Evolutionary conservation across 2,113 vertebrate genomes (phyloP).

Genomic region (Micromys minutus): DNA sequence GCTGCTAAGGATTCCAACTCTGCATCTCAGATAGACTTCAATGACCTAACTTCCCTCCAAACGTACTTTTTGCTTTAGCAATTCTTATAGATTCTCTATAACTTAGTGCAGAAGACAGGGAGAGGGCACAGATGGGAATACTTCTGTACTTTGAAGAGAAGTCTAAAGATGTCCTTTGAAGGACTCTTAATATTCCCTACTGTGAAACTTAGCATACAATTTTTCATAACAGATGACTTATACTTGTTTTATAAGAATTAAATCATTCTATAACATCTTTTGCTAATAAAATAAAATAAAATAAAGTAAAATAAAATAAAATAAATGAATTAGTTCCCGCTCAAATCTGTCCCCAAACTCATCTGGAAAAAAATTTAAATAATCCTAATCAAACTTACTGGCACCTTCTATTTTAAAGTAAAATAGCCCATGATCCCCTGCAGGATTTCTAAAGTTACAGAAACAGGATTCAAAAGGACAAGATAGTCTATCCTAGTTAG

Average conservation of each 20-base stretch:
- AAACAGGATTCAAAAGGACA: neutral
- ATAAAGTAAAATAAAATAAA: neutral
- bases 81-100: constrained; percentile 28
- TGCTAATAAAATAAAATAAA: neutral
- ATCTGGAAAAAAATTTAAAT: constrained; percentile 51
- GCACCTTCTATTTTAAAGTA: neutral
- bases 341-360: neutral
- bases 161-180: constrained; percentile 34
- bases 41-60: neutral
- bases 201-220: constrained; percentile 9
- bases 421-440: constrained; percentile 9
- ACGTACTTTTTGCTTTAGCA: constrained; percentile 11
- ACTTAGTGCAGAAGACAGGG: neutral
- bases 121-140: neutral
- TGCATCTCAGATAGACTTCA: neutral
- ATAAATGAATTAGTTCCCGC: neutral
- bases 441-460: neutral
- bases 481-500: neutral
- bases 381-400: constrained; percentile 58
- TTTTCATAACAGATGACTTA: constrained; percentile 16
- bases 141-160: neutral
- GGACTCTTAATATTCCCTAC: constrained; percentile 23
- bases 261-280: neutral
- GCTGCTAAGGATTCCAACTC: neutral
- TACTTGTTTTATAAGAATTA: neutral